Conservation (phyloP, 2,888 invertebrate genomes). For the Platynereis dumerilii region DNA sequence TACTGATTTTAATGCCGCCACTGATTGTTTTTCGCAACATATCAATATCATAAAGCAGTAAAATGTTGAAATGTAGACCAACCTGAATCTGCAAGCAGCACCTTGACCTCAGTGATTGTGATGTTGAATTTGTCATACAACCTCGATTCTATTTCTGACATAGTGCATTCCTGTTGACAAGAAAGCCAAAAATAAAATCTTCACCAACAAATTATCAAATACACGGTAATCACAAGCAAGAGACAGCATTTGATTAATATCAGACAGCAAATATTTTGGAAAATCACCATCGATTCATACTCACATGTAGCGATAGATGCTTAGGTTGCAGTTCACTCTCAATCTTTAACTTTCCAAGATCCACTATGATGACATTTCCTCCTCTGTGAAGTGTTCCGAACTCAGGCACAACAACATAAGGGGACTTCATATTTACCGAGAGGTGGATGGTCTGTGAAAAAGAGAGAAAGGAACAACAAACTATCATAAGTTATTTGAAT, state of each 20-base stretch:
- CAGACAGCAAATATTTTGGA: no score
- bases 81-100: constrained; percentile 70
- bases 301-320: constrained; percentile 69
- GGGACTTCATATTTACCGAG: constrained; percentile 78
- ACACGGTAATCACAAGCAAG: background rate
- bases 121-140: constrained; percentile 79
- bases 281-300: constrained; percentile 1
- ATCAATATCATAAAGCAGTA: no score
- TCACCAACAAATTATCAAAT: background rate
- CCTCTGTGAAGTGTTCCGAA: constrained; percentile 71
- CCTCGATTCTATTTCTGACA: constrained; percentile 82
- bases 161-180: constrained; percentile 73
- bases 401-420: constrained; percentile 79
- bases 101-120: constrained; percentile 74
- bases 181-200: background rate
- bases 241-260: no score
- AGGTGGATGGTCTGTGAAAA: constrained; percentile 69
- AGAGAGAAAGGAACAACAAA: constrained; percentile 5
- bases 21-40: no score
- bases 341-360: constrained; percentile 74
- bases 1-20: no score
- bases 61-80: no score
- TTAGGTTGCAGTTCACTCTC: constrained; percentile 79
- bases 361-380: constrained; percentile 75
- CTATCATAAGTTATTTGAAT: no score